Evolutionary conservation across 2,113 vertebrate genomes (phyloP), one percentile per base, ranked within the genome.

Genomic region (Pomatorhinus ruficollis): DNA sequence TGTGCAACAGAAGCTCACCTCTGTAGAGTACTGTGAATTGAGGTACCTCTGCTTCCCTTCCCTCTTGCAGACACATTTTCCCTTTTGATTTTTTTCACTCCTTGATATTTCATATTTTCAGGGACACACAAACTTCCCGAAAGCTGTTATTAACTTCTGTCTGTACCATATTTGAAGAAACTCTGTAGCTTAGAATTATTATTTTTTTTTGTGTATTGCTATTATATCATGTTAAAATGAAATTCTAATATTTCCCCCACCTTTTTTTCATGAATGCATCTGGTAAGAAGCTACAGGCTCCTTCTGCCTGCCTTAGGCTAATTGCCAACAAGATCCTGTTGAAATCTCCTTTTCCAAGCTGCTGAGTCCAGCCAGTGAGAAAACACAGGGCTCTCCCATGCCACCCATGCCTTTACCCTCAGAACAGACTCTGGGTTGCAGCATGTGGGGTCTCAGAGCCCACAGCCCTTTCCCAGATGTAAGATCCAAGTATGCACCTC

Each of bases 201-300:
- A 0, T 11, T 70, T 70, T 80, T 89, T 81, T 15, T n/a, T 60
- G 4, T 53, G 6, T 40, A 30, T 42, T 66, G 12, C 8, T 59
- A 74, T 31, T 39, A 57, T 69, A 61, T 68, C 1, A 5, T 45
- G 72, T 47, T 1, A 1, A 54, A 84, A 79, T 50, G 1, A 33
- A 11, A 57, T 49, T 82, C 10, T n/a, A 24, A 11, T 30, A 10
- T 30, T 27, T 39, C 0, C 1, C 12, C 4, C 16, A 10, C 6
- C 2, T 6, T 45, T 42, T 65, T 64, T 70, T 56, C 28, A 2
- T 4, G 2, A 77, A 53, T 90, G 5, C 18, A 47, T 35, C 27
- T 59, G 15, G 3, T 61, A 56, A 69, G 35, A 75, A 81, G 37
- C 3, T 75, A 27, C 24, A 63, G 39, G 9, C 14, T 7, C 15